Percentiles rank a stretch among this genome's conserved stretches.
Conservation (phyloP, 2,888 invertebrate species). For the Muscina levida region DNA sequence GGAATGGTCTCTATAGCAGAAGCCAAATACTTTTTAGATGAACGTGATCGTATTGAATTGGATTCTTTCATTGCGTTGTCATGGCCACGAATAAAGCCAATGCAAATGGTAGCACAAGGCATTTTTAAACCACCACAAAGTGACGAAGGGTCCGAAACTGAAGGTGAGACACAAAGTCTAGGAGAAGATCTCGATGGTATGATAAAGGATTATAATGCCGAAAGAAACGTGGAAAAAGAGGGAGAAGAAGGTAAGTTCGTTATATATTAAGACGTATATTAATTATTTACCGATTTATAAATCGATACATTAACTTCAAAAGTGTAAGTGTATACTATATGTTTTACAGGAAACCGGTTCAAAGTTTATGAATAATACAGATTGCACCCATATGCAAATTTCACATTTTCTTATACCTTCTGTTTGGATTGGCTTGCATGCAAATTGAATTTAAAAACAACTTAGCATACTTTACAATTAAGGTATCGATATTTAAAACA, state of each 20-base stretch:
- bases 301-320: no score
- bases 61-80: conserved; percentile 85
- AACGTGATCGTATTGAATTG: conserved; percentile 84
- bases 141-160: conserved; percentile 71
- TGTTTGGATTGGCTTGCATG: no score
- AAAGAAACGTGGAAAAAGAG: conserved; percentile 39
- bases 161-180: conserved; percentile 68
- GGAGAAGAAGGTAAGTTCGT: conserved; percentile 62
- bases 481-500: no score
- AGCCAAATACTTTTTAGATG: conserved; percentile 87
- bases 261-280: background rate
- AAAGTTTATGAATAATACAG: no score
- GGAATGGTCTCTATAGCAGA: conserved; percentile 94
- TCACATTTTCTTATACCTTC: no score
- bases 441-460: no score
- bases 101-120: conserved; percentile 88
- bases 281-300: no score
- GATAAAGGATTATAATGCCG: conserved; percentile 19
- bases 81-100: conserved; percentile 90
- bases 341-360: no score
- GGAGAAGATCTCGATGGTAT: conserved; percentile 64
- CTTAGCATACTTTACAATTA: no score
- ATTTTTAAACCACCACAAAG: conserved; percentile 82
- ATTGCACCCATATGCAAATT: no score
- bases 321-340: no score